phyloP scores from a whole-genome alignment of 2,797 vertebrate species.

The Ataeniobius toweri region DNA sequence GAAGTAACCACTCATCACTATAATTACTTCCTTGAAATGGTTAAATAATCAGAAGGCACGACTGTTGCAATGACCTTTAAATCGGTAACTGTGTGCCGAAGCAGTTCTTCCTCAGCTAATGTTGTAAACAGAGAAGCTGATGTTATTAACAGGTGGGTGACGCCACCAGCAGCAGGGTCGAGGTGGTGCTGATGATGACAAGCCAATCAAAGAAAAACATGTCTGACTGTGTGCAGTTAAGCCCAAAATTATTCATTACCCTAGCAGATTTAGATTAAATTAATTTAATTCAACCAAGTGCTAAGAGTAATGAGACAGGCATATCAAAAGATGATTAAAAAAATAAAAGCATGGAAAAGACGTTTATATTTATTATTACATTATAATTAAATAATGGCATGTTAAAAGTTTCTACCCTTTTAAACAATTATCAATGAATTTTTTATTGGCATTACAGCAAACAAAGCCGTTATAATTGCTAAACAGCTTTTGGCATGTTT shows the following conservation, averaged over 20 bases:
- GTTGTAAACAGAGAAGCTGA: constrained; percentile 45
- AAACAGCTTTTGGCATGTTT: too few species aligned
- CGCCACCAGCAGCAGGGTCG: constrained; percentile 15
- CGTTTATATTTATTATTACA: too few species aligned
- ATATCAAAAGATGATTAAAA: too few species aligned
- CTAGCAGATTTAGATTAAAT: too few species aligned
- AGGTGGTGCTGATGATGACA: constrained; percentile 12
- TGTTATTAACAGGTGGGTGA: constrained; percentile 9
- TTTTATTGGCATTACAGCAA: too few species aligned
- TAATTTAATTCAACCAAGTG: too few species aligned
- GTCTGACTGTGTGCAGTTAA: constrained; percentile 32
- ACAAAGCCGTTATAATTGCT: too few species aligned
- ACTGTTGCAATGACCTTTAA: constrained; percentile 10
- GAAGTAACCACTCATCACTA: constrained; percentile 7
- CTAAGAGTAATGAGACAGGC: too few species aligned
- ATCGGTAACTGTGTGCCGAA: constrained; percentile 9
- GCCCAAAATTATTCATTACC: background rate
- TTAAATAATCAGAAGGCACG: background rate
- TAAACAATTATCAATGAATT: too few species aligned
- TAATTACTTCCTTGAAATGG: constrained; percentile 5
- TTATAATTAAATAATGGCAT: too few species aligned
- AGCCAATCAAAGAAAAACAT: constrained; percentile 9
- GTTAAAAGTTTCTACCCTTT: too few species aligned
- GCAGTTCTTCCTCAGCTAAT: constrained; percentile 13
- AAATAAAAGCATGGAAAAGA: too few species aligned